Evolutionary conservation across 2,888 invertebrate species (phyloP).

Genomic region (Plebejus melissa): DNA sequence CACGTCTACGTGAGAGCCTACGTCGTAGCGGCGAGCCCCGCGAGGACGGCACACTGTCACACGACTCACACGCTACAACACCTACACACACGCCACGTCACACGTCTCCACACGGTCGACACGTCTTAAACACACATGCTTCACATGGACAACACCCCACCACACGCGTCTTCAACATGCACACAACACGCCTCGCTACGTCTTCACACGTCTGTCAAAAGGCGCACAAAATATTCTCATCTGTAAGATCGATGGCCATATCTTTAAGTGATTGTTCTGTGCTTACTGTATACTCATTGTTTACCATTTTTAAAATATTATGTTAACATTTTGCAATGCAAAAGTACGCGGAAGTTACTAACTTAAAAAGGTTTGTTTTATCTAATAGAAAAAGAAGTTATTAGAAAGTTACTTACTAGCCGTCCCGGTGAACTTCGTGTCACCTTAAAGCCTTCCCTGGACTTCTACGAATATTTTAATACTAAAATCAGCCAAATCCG

Average conservation of each 20-base stretch:
- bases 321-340: too few species aligned
- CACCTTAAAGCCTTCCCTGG: too few species aligned
- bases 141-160: background rate
- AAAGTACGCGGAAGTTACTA: too few species aligned
- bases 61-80: background rate
- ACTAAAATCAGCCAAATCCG: too few species aligned
- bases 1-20: slow-evolving; percentile 40
- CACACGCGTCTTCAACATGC: background rate
- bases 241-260: slow-evolving; percentile 7
- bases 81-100: background rate
- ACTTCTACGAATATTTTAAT: too few species aligned
- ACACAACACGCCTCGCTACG: background rate
- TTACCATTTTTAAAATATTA: too few species aligned
- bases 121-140: background rate
- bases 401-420: too few species aligned
- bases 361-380: too few species aligned
- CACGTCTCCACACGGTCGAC: background rate
- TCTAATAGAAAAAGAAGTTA: too few species aligned
- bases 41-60: slow-evolving; percentile 31
- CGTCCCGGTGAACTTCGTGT: too few species aligned
- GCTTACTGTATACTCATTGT: background rate
- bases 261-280: background rate
- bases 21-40: slow-evolving; percentile 37
- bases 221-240: slow-evolving; percentile 8
- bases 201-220: slow-evolving; percentile 3